These are phyloP conservation scores for Heteropelma amictum DNA, from an alignment of 2,888 invertebrate genomes.

Conservation along the genomic window DNA sequence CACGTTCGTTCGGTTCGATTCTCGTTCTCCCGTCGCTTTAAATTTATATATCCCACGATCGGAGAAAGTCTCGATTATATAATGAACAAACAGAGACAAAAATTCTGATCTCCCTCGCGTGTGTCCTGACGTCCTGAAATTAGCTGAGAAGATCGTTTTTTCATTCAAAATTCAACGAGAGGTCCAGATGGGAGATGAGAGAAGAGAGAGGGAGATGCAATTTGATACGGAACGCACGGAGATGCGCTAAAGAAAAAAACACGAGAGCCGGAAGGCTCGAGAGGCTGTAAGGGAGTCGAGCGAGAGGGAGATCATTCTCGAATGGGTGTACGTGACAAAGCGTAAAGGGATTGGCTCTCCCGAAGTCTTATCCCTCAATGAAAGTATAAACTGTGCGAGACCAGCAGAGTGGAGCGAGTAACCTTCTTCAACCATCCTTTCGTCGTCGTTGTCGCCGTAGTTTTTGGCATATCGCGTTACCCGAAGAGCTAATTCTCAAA, in stretches of 20 bases:
- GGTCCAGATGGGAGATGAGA: no score
- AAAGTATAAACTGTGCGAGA: constrained; percentile 8
- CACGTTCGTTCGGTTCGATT: neutral
- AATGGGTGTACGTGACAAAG: constrained; percentile 51
- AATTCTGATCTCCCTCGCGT: neutral
- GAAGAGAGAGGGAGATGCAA: neutral
- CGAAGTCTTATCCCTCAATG: constrained; percentile 32
- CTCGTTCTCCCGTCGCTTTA: constrained; percentile 24
- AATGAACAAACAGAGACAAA: no score
- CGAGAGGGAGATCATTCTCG: constrained; percentile 39
- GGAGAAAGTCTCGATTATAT: neutral
- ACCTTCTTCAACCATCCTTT: constrained; percentile 39
- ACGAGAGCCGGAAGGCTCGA: neutral
- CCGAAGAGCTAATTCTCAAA: constrained; percentile 45
- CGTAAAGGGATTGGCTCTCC: constrained; percentile 48
- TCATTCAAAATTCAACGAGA: no score
- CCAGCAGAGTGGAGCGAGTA: no score
- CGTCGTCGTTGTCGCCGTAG: constrained; percentile 26
- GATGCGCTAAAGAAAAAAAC: no score
- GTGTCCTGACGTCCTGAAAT: no score
- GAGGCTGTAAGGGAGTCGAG: neutral
- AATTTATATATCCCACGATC: constrained; percentile 21
- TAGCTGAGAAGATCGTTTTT: no score
- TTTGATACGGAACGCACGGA: no score
- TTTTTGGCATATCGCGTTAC: constrained; percentile 29